Percentiles rank a stretch among this genome's conserved stretches.
Conservation (phyloP, 2,113 vertebrate genomes). For the Ictidomys tridecemlineatus region DNA sequence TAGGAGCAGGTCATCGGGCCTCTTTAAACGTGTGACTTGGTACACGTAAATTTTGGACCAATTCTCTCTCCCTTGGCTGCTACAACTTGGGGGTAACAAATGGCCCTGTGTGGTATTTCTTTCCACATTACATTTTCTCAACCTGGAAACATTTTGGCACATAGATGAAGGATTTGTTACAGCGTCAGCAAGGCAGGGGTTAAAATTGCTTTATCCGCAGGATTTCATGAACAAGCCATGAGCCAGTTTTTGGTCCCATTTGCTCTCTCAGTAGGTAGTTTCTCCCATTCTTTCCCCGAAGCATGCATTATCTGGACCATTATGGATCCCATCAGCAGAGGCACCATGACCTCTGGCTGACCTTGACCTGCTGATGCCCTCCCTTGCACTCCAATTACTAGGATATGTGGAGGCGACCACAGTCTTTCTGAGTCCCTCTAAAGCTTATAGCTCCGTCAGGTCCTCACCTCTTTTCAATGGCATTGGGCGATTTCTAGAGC, state of each 20-base stretch:
- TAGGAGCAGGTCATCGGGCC: background rate
- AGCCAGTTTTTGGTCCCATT: conserved; percentile 43
- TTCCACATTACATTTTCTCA: background rate
- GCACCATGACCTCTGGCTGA: conserved; percentile 67
- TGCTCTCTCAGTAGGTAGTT: conserved; percentile 32
- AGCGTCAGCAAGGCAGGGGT: conserved; percentile 49
- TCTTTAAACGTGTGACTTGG: background rate
- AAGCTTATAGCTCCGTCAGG: background rate
- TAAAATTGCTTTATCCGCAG: conserved; percentile 57
- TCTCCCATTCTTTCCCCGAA: conserved; percentile 22
- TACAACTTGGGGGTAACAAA: background rate
- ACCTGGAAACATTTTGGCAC: background rate
- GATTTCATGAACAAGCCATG: conserved; percentile 55
- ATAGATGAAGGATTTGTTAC: background rate
- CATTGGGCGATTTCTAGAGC: conserved; percentile 43
- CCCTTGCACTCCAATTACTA: conserved; percentile 66
- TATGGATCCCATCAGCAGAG: conserved; percentile 68
- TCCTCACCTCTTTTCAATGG: conserved; percentile 37
- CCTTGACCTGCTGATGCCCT: conserved; percentile 64
- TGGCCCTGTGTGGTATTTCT: background rate
- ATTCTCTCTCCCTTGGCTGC: background rate
- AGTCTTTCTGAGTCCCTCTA: background rate
- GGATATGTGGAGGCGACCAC: conserved; percentile 6
- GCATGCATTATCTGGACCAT: conserved; percentile 70
- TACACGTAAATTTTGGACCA: background rate